Evolutionary conservation across 2,888 invertebrate species (phyloP).

Genomic region (Temnothorax unifasciatus): DNA sequence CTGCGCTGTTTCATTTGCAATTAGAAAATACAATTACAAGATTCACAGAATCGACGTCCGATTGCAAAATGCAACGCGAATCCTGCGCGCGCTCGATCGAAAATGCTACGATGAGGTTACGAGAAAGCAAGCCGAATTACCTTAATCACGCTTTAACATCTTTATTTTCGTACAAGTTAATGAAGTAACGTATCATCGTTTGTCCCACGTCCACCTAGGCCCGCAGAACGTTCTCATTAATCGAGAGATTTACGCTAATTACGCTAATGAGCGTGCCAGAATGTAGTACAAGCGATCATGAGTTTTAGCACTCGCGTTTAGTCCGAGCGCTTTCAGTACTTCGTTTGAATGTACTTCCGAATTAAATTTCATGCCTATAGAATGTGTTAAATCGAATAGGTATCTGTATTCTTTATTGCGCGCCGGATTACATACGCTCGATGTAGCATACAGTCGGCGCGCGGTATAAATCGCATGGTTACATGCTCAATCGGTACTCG

Average conservation of each 20-base stretch:
- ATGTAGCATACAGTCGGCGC: constrained; percentile 6
- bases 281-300: constrained; percentile 56
- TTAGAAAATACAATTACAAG: constrained; percentile 58
- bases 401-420: constrained; percentile 41
- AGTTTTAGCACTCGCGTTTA: constrained; percentile 64
- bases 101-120: background rate
- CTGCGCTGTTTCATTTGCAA: constrained; percentile 40
- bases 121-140: constrained; percentile 52
- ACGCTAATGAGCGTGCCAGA: constrained; percentile 65
- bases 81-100: background rate
- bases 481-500: constrained; percentile 27
- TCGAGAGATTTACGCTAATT: constrained; percentile 73
- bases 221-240: constrained; percentile 69
- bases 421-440: constrained; percentile 31
- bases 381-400: constrained; percentile 26
- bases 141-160: constrained; percentile 66
- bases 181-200: constrained; percentile 62
- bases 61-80: constrained; percentile 12
- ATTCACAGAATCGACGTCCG: constrained; percentile 77
- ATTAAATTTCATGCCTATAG: constrained; percentile 34
- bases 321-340: constrained; percentile 12
- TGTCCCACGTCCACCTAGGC: constrained; percentile 49
- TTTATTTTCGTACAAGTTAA: constrained; percentile 68
- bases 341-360: constrained; percentile 10
- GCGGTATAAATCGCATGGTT: constrained; percentile 30